phyloP scores from a whole-genome alignment of 2,888 invertebrate genomes.

The Cryptocephalus moraei region DNA sequence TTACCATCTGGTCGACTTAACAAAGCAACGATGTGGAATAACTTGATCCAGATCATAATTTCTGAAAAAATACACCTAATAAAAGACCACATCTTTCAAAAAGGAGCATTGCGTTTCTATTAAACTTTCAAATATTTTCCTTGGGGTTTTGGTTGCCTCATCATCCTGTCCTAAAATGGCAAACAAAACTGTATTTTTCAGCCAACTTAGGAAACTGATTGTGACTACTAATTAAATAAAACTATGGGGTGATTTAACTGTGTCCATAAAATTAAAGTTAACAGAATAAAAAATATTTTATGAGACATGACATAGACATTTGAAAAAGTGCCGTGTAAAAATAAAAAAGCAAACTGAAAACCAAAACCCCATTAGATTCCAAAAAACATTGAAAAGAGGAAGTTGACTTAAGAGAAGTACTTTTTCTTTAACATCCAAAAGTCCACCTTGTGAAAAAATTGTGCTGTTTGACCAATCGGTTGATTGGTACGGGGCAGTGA shows the following conservation, averaged over 20 bases:
- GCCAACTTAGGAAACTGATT: too few relatives aligned
- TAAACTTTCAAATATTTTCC: slow-evolving; percentile 15
- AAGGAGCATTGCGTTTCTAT: slow-evolving; percentile 4
- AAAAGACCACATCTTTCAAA: slow-evolving; percentile 39
- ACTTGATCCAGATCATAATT: slow-evolving; percentile 55
- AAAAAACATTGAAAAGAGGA: neutral
- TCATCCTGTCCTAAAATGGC: too few relatives aligned
- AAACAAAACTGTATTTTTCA: too few relatives aligned
- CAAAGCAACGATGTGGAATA: slow-evolving; percentile 46
- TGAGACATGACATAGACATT: too few relatives aligned
- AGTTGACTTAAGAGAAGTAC: slow-evolving; percentile 20
- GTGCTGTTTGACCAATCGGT: slow-evolving; percentile 31
- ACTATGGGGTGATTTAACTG: neutral
- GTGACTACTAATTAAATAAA: neutral
- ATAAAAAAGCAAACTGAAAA: neutral
- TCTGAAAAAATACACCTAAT: slow-evolving; percentile 75
- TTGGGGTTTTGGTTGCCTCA: slow-evolving; percentile 8
- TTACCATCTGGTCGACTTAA: slow-evolving; percentile 55
- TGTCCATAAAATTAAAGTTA: too few relatives aligned
- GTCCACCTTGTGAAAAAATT: slow-evolving; percentile 27
- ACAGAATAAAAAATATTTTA: too few relatives aligned
- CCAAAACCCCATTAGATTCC: slow-evolving; percentile 1
- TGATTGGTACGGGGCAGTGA: slow-evolving; percentile 30
- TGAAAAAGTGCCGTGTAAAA: too few relatives aligned
- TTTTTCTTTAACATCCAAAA: slow-evolving; percentile 18